Conservation (phyloP, 2,113 vertebrate genomes). For the Passer domesticus region DNA sequence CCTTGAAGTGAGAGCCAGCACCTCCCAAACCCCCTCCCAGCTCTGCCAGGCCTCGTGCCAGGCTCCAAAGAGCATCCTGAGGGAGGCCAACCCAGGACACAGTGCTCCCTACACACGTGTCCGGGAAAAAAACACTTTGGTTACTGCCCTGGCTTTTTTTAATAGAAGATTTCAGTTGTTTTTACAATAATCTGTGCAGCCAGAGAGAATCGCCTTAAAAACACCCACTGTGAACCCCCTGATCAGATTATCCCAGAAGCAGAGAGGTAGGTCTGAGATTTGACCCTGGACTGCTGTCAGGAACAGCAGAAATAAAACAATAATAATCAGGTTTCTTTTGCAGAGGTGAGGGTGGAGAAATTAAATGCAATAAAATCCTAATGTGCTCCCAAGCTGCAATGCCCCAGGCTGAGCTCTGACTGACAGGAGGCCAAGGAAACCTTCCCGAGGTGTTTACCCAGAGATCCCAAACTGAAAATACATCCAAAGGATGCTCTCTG, state of each 20-base stretch:
- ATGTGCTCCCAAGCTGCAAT: background rate
- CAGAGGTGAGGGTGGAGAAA: background rate
- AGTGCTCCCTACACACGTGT: accelerated
- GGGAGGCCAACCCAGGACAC: background rate
- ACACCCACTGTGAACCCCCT: background rate
- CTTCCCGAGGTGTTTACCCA: background rate
- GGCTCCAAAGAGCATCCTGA: background rate
- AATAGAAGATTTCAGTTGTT: background rate
- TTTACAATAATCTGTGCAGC: background rate
- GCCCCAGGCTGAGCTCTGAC: background rate
- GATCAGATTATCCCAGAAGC: background rate
- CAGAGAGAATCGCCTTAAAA: background rate
- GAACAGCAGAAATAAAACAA: background rate
- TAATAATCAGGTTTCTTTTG: background rate
- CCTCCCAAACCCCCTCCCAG: background rate
- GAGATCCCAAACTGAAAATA: background rate
- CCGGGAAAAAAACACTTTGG: background rate
- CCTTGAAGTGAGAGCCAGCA: accelerated
- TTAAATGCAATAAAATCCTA: background rate
- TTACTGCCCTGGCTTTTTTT: background rate
- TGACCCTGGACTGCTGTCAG: background rate
- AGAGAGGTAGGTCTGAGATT: background rate
- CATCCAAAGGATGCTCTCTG: background rate
- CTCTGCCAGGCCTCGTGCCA: background rate
- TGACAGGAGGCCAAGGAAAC: background rate